phyloP scores from a whole-genome alignment of 2,888 invertebrate genomes.

The Lepidocyrtinus sp. region DNA sequence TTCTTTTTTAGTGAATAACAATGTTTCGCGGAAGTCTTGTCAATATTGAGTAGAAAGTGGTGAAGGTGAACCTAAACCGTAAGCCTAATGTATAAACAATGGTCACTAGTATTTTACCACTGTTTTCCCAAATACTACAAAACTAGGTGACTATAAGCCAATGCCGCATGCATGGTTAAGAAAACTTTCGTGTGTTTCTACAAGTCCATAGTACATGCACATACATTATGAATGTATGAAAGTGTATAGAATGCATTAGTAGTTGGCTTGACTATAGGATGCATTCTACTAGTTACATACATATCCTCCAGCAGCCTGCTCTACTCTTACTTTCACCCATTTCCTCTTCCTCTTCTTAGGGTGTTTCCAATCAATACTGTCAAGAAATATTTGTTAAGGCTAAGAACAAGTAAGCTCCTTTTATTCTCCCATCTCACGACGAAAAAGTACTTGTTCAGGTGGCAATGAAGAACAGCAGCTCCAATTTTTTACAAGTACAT shows the following conservation, averaged over 20 bases:
- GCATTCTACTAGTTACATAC: neutral
- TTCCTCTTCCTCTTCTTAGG: slow-evolving; percentile 28
- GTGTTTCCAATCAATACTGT: slow-evolving; percentile 49
- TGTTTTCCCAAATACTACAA: too few relatives aligned
- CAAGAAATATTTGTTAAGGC: slow-evolving; percentile 36
- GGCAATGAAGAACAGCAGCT: neutral
- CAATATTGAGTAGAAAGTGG: too few relatives aligned
- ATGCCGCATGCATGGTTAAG: too few relatives aligned
- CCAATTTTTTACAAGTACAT: neutral
- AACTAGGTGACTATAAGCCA: too few relatives aligned
- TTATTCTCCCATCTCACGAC: neutral
- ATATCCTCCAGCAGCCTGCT: neutral
- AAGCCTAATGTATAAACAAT: too few relatives aligned
- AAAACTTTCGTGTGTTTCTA: neutral
- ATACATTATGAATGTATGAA: neutral
- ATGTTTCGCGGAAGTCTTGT: too few relatives aligned
- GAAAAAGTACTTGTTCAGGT: neutral
- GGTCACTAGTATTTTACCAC: too few relatives aligned
- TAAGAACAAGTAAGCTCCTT: slow-evolving; percentile 6
- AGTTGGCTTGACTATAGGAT: neutral
- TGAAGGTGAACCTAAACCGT: too few relatives aligned
- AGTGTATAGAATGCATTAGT: neutral
- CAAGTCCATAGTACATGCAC: neutral
- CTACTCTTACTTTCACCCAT: neutral
- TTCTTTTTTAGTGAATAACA: too few relatives aligned